phyloP scores from a whole-genome alignment of 2,888 invertebrate species.

The Teleiodes luculella region DNA sequence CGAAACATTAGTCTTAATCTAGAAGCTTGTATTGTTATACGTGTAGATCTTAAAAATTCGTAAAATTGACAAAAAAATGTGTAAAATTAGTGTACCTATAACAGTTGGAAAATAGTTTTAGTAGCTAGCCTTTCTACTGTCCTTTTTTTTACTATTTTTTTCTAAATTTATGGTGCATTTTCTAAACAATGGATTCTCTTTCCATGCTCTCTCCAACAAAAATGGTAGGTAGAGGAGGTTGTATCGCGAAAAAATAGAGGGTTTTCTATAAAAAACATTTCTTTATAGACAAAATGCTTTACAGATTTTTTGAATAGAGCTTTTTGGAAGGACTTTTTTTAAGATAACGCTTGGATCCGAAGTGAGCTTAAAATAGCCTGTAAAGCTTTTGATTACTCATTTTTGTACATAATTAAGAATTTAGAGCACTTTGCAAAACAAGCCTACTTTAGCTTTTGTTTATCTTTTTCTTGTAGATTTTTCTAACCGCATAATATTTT shows the following conservation, averaged over 20 bases:
- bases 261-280: constrained; percentile 26
- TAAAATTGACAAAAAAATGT: background rate
- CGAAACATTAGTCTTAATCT: background rate
- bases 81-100: background rate
- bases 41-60: background rate
- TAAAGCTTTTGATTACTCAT: constrained; percentile 15
- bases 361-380: constrained; percentile 18
- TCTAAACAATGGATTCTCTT: constrained; percentile 73
- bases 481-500: constrained; percentile 10
- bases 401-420: constrained; percentile 13
- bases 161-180: constrained; percentile 34
- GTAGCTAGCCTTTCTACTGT: constrained; percentile 24
- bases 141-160: constrained; percentile 32
- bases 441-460: background rate
- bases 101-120: constrained; percentile 5
- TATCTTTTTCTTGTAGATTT: background rate
- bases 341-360: constrained; percentile 29
- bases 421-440: constrained; percentile 10
- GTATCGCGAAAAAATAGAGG: constrained; percentile 66
- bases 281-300: constrained; percentile 31
- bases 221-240: constrained; percentile 78
- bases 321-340: constrained; percentile 23
- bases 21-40: background rate
- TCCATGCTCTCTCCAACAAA: constrained; percentile 78
- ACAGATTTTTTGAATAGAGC: constrained; percentile 26